Base-by-base conservation (phyloP, 1,140 invertebrate genomes). In the Halotydeus destructor region DNA sequence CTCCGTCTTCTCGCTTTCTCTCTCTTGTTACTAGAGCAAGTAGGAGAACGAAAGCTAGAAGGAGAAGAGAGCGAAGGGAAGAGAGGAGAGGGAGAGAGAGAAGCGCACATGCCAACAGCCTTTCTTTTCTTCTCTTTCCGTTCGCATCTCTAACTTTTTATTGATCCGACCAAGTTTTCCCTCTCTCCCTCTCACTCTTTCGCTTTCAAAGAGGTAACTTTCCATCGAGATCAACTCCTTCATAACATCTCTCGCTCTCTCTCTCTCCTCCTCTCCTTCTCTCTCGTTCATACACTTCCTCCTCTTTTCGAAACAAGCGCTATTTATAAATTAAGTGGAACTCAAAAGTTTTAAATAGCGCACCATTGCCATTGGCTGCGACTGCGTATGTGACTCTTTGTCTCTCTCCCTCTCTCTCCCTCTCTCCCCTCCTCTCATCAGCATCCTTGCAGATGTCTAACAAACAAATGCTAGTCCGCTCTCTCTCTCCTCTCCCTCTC, bases 381-480 rank as follows among this genome's bases (percentile, higher is more conserved):
- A n/a, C 33, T 9, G 2, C 16, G 18, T 18, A n/a, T 35, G 18
- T n/a, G n/a, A n/a, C n/a, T n/a, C 21, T 12, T 37, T 37, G 12
- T 21, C 14, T 21, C 14, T 37, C 19, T 37, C 19, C 26, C 35
- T 37, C 35, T 37, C 35, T 36, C 34, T 36, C 16, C 24, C 34
- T 18, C 5, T 36, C 34, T 36, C 34, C 24, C 16, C n/a, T 23
- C 24, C 34, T 16, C 32, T 34, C 32, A 8, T 34, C 5, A n/a
- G 5, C 5, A n/a, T 18, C 23, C 33, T 18, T n/a, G 23, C 33
- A n/a, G n/a, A n/a, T n/a, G n/a, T n/a, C n/a, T n/a, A n/a, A n/a
- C n/a, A n/a, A n/a, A n/a, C n/a, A n/a, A n/a, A n/a, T n/a, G n/a
- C 23, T 35, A 3, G 16, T 35, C 23, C 9, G 11, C 33, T 18